Base-by-base conservation (phyloP, 1,140 invertebrate genomes). In the Euura saliciscinereae region DNA sequence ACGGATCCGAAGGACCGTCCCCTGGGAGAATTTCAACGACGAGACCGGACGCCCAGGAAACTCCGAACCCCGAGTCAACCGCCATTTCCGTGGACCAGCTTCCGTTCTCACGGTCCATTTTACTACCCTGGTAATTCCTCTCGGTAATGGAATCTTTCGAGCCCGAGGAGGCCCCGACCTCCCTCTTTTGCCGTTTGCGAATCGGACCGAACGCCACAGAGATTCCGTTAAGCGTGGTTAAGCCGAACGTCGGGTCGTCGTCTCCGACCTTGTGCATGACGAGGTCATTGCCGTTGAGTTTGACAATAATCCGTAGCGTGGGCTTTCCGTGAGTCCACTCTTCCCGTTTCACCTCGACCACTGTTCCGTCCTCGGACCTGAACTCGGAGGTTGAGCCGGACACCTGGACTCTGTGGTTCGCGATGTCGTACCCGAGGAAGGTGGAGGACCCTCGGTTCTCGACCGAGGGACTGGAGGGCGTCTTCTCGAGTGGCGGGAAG, bases 31-130 rank as follows among this genome's bases (percentile, higher is more conserved):
- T 84, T 80, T 89, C 85, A 43, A 89, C 87, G 43, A 87, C 79
- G 28, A 89, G 82, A 2, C 89, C 89, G 71, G 88, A 88, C 2
- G 88, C 87, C 85, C 87, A 89, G 6, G 88, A 89, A 68, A 88
- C 77, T 70, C 78, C 80, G 71, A 89, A 80, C 75, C 85, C 84
- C 44, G 74, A 76, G 73, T 78, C 79, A 42, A 69, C 70, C 76
- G 66, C 6, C 69, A 45, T 65, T 3, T 73, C 59, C 28, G 65
- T 43, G 0, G 28, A 65, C 68, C 46, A 70, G 65, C n/a, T 11
- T 10, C 42, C 64, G 11, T 10, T 72, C 42, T 84, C 79, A 73
- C 76, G 76, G 70, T 76, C 64, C 67, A 68, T 68, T 68, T 44
- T 69, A 69, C 43, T 70, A 72, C 42, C 77, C 73, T 75, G 28